phyloP scores from a whole-genome alignment of 1,140 invertebrate species.

The Tachypleus tridentatus region DNA sequence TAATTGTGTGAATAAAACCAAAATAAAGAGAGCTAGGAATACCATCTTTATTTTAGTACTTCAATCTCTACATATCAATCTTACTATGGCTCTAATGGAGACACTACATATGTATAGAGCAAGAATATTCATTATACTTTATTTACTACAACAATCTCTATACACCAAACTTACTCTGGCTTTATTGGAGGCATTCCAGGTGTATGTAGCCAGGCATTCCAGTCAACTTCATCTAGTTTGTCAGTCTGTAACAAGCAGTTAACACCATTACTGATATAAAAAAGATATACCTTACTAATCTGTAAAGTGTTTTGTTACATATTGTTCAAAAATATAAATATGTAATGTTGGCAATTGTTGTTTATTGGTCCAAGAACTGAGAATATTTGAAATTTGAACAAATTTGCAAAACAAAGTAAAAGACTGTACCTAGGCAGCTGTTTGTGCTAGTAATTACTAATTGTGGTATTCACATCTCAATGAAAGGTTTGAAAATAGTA shows the following conservation, averaged over 20 bases:
- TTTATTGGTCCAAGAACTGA: no score
- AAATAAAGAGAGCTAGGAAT: conserved; percentile 11
- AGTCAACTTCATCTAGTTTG: conserved; percentile 48
- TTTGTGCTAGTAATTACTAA: no score
- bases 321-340: no score
- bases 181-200: conserved; percentile 77
- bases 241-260: conserved; percentile 8
- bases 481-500: no score
- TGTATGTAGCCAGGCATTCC: conserved; percentile 68
- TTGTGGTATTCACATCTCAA: no score
- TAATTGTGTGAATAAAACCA: conserved; percentile 11
- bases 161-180: conserved; percentile 49
- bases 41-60: neutral
- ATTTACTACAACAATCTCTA: neutral
- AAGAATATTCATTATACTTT: neutral
- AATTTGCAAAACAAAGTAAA: no score
- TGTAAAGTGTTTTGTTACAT: no score
- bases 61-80: conserved; percentile 1
- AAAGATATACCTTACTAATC: no score
- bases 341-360: no score
- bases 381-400: no score
- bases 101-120: neutral
- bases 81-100: neutral
- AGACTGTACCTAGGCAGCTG: no score
- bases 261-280: no score